phyloP scores from a whole-genome alignment of 1,140 invertebrate genomes.

The Doryteuthis pealeii region DNA sequence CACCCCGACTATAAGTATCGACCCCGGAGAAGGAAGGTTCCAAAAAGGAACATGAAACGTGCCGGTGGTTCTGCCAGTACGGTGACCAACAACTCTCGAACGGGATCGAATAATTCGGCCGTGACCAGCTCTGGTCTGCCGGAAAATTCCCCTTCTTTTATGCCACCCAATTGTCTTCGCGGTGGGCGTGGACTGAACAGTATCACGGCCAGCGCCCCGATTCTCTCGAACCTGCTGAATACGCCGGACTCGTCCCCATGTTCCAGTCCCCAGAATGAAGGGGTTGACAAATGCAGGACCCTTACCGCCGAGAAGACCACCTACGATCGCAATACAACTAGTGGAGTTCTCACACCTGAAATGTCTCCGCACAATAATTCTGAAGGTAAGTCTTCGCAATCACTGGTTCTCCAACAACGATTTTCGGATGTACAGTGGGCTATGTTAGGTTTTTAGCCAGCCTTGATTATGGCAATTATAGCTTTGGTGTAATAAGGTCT shows the following conservation, averaged over 20 bases:
- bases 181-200: background rate
- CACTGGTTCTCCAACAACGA: slow-evolving; percentile 12
- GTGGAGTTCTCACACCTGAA: slow-evolving; percentile 30
- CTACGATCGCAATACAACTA: slow-evolving; percentile 6
- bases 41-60: slow-evolving; percentile 29
- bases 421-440: background rate
- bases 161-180: background rate
- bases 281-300: background rate
- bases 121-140: background rate
- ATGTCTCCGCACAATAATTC: slow-evolving; percentile 26
- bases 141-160: background rate
- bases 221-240: slow-evolving; percentile 29
- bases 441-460: no score
- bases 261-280: slow-evolving; percentile 25
- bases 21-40: slow-evolving; percentile 62
- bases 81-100: background rate
- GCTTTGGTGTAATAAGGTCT: no score
- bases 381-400: slow-evolving; percentile 21
- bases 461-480: no score
- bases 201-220: slow-evolving; percentile 13
- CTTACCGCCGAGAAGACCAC: slow-evolving; percentile 3
- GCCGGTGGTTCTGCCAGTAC: background rate
- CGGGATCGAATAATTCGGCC: background rate
- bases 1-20: slow-evolving; percentile 98
- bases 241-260: slow-evolving; percentile 39